Percentiles rank a stretch among this genome's conserved stretches.
Conservation (phyloP, 2,888 invertebrate species). For the Reticulitermes lucifugus region DNA sequence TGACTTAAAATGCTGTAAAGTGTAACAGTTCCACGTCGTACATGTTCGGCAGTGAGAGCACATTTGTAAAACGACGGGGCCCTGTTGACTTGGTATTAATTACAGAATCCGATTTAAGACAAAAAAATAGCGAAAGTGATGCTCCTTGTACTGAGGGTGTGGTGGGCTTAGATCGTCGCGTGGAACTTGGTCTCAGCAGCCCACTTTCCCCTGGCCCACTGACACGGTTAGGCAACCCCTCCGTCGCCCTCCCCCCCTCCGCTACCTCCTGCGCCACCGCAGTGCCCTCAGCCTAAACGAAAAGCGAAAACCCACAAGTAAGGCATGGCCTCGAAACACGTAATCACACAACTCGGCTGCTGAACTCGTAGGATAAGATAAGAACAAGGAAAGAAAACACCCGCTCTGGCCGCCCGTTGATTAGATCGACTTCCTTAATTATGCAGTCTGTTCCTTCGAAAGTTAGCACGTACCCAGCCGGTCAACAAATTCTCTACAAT, state of each 20-base stretch:
- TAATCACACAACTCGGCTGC: constrained; percentile 23
- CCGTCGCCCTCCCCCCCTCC: not conserved
- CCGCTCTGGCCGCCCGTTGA: too few relatives aligned
- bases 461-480: too few relatives aligned
- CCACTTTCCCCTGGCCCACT: constrained; percentile 58
- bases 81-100: too few relatives aligned
- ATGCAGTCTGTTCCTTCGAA: too few relatives aligned
- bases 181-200: constrained; percentile 19
- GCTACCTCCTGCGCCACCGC: not conserved
- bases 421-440: too few relatives aligned
- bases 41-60: too few relatives aligned
- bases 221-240: constrained; percentile 53
- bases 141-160: not conserved
- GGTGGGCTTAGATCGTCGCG: not conserved
- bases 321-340: constrained; percentile 33
- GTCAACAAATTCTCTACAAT: too few relatives aligned
- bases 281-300: constrained; percentile 14
- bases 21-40: too few relatives aligned
- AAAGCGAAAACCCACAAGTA: constrained; percentile 46
- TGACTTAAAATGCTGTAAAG: too few relatives aligned
- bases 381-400: not conserved
- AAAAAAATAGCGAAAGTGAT: too few relatives aligned
- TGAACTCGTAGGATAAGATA: not conserved
- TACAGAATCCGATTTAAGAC: too few relatives aligned
- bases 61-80: too few relatives aligned